A percentile compares a stretch with the other conserved stretches of the same genome.
phyloP scores from a whole-genome alignment of 1,140 invertebrate species.

The Oedothorax gibbosus region DNA sequence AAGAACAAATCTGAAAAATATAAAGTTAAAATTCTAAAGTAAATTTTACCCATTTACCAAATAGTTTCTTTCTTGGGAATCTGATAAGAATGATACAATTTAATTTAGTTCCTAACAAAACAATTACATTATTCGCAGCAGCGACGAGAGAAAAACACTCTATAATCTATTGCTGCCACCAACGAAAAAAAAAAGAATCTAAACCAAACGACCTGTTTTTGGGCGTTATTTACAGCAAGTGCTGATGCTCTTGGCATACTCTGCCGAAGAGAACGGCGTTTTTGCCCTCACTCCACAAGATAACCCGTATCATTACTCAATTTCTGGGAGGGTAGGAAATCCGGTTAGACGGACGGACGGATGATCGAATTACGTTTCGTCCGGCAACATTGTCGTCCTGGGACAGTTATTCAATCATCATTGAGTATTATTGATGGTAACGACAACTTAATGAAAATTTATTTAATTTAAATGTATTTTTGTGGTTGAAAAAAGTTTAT shows the following conservation, averaged over 20 bases:
- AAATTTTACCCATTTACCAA: neutral
- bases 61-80: neutral
- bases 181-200: neutral
- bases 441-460: no score
- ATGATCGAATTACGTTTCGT: constrained; percentile 23
- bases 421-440: no score
- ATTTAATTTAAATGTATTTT: no score
- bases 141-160: neutral
- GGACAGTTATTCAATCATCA: no score
- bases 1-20: no score
- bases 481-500: no score
- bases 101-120: neutral
- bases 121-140: neutral
- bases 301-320: constrained; percentile 31
- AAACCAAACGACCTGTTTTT: constrained; percentile 26
- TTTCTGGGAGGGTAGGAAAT: constrained; percentile 43
- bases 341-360: constrained; percentile 23
- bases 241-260: neutral
- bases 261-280: constrained; percentile 2
- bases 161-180: constrained; percentile 16
- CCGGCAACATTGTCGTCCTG: neutral
- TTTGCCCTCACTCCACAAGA: constrained; percentile 2
- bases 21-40: neutral
- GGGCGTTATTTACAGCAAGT: neutral
- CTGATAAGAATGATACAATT: neutral